phyloP scores from a whole-genome alignment of 2,113 vertebrate genomes.

The Parotia lawesii region DNA sequence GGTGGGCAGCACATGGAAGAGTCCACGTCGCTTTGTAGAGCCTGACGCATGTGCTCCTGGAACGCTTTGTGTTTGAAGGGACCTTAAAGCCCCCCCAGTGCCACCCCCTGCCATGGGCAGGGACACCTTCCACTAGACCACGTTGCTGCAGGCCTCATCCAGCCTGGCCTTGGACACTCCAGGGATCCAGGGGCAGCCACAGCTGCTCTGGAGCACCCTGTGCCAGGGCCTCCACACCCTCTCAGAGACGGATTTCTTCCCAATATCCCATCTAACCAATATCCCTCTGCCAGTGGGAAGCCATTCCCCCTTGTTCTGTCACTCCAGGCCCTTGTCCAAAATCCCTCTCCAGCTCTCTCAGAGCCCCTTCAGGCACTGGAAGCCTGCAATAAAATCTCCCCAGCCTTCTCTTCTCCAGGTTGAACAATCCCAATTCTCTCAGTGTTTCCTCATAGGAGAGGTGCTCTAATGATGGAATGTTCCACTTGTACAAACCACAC shows the following conservation, averaged over 20 bases:
- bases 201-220: not conserved
- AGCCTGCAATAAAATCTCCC: not conserved
- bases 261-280: not conserved
- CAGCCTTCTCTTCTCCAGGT: not conserved
- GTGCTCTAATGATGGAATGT: not conserved
- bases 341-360: not conserved
- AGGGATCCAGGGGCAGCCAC: not conserved
- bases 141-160: accelerated
- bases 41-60: not conserved
- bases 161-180: not conserved
- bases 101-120: not conserved
- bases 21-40: not conserved
- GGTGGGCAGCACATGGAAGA: not conserved
- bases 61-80: not conserved
- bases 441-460: not conserved
- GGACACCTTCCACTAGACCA: not conserved
- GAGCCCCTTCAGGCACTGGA: not conserved
- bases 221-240: not conserved
- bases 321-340: not conserved
- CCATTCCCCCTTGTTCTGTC: not conserved
- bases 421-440: not conserved
- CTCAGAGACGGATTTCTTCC: accelerated
- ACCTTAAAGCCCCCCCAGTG: not conserved
- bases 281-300: not conserved
- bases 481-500: not conserved